Conservation (phyloP, 2,797 vertebrate genomes). For the Tolypeutes matacus region DNA sequence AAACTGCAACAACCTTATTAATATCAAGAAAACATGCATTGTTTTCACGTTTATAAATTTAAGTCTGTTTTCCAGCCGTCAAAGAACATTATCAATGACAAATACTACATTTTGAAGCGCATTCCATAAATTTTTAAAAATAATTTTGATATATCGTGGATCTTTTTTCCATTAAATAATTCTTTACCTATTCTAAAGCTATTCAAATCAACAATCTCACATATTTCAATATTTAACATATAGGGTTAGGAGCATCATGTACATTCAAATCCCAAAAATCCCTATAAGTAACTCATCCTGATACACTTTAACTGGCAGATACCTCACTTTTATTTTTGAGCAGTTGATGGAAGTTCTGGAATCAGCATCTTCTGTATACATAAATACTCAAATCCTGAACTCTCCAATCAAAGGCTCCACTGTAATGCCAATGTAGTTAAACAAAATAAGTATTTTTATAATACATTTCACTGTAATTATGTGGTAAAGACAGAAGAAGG, state of each 20-base stretch:
- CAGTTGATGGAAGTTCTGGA: slow-evolving; percentile 67
- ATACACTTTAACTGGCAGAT: slow-evolving; percentile 63
- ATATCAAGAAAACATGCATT: slow-evolving; percentile 40
- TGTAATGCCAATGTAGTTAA: slow-evolving; percentile 66
- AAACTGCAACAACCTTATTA: slow-evolving; percentile 39
- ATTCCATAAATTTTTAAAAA: slow-evolving; percentile 37
- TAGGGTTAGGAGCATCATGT: slow-evolving; percentile 20
- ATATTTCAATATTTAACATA: slow-evolving; percentile 35
- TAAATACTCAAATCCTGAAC: slow-evolving; percentile 75
- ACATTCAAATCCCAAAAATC: slow-evolving; percentile 61
- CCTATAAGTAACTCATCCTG: slow-evolving; percentile 63
- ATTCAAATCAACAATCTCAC: neutral
- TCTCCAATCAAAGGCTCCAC: slow-evolving; percentile 70
- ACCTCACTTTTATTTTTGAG: slow-evolving; percentile 72
- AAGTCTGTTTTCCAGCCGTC: neutral
- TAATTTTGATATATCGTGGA: neutral
- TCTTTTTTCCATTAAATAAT: neutral
- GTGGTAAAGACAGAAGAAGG: slow-evolving; percentile 60
- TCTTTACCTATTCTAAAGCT: slow-evolving; percentile 48
- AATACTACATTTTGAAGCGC: slow-evolving; percentile 38
- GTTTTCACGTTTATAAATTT: slow-evolving; percentile 34
- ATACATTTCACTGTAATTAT: slow-evolving; percentile 61
- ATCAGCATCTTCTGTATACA: slow-evolving; percentile 71
- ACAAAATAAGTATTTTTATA: slow-evolving; percentile 62
- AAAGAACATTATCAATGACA: slow-evolving; percentile 42